Percentiles rank a stretch among this genome's conserved stretches.
phyloP scores from a whole-genome alignment of 2,797 vertebrate genomes.

The Benthosema pterotum region DNA sequence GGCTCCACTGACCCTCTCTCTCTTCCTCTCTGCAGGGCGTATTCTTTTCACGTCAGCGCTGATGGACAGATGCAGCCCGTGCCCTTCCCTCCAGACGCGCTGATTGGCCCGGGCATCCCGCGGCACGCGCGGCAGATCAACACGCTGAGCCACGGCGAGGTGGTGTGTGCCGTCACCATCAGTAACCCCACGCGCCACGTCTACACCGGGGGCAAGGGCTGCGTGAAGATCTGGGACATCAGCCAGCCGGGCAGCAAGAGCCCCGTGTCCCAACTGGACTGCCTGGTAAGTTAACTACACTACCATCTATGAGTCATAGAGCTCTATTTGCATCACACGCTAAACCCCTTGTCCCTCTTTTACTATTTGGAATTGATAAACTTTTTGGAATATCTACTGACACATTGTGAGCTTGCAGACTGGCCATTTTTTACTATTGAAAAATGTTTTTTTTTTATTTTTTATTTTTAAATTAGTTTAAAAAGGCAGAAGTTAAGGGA shows the following conservation, averaged over 20 bases:
- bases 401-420: too few species aligned
- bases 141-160: conserved; percentile 85
- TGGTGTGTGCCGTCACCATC: conserved; percentile 94
- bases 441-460: too few species aligned
- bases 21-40: conserved; percentile 68
- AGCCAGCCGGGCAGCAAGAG: conserved; percentile 97
- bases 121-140: conserved; percentile 87
- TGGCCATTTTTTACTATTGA: too few species aligned
- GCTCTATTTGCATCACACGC: too few species aligned
- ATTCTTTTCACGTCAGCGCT: conserved; percentile 85
- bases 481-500: too few species aligned
- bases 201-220: conserved; percentile 96
- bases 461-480: too few species aligned
- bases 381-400: too few species aligned
- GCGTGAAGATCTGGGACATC: conserved; percentile 98
- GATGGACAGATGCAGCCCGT: conserved; percentile 88
- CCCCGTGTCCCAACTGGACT: conserved; percentile 95
- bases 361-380: too few species aligned
- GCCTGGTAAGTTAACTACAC: conserved; percentile 82
- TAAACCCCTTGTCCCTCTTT: too few species aligned
- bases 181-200: conserved; percentile 96
- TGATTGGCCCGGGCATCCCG: conserved; percentile 85
- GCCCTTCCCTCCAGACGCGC: conserved; percentile 84
- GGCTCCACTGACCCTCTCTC: too few species aligned
- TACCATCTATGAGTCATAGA: background rate